A percentile compares a stretch with the other conserved stretches of the same genome.
These are phyloP conservation scores for Salvator merianae DNA, from an alignment of 2,113 vertebrate species.

Conservation along the genomic window DNA sequence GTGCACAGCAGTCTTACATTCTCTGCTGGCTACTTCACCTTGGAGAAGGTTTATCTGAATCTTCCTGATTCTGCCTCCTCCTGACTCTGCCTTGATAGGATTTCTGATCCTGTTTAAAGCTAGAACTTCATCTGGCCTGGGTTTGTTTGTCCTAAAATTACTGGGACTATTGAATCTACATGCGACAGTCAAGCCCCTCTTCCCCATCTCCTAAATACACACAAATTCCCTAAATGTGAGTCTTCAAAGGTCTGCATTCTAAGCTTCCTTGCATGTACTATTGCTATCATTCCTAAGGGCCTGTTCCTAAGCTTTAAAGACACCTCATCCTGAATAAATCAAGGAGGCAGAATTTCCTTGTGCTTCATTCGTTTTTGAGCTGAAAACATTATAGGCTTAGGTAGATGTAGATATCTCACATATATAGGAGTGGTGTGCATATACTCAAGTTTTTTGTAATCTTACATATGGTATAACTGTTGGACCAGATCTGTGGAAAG, in stretches of 20 bases:
- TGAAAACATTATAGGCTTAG: background rate
- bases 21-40: too few relatives aligned
- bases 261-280: too few relatives aligned
- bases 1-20: too few relatives aligned
- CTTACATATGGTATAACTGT: background rate
- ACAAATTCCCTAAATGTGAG: background rate
- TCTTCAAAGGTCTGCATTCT: background rate
- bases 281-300: background rate
- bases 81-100: too few relatives aligned
- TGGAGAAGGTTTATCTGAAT: too few relatives aligned
- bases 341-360: background rate
- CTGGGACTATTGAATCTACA: background rate
- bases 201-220: background rate
- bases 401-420: background rate
- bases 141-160: background rate
- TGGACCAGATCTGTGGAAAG: background rate
- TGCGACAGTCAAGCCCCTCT: background rate
- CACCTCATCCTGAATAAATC: background rate
- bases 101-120: too few relatives aligned
- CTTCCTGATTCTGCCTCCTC: too few relatives aligned
- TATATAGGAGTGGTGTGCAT: too few relatives aligned
- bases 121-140: background rate
- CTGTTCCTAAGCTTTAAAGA: background rate
- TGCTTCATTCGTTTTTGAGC: background rate
- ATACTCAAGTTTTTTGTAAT: background rate